Evolutionary conservation across 1,140 invertebrate genomes (phyloP).

Genomic region (Kradibia gibbosae): DNA sequence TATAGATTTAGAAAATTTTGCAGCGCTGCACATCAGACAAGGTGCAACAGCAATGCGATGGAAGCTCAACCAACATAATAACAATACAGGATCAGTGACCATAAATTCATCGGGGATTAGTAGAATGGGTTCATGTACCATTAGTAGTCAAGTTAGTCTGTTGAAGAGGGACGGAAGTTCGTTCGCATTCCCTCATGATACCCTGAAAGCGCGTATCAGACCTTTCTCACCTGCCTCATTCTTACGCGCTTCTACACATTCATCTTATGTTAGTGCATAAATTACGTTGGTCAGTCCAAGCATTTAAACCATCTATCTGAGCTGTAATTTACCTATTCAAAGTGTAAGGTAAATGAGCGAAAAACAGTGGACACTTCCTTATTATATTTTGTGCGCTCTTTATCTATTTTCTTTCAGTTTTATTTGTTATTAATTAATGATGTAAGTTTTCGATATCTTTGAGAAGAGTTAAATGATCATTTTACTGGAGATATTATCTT

Average conservation of each 20-base stretch:
- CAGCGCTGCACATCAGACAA: not conserved
- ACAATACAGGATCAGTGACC: conserved; percentile 18
- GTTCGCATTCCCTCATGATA: not conserved
- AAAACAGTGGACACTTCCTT: not conserved
- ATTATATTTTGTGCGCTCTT: not conserved
- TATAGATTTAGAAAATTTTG: not conserved
- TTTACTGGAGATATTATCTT: not conserved
- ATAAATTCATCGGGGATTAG: conserved; percentile 19
- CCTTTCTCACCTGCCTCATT: not conserved
- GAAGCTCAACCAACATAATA: conserved; percentile 12
- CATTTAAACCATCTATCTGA: not conserved
- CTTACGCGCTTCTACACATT: not conserved
- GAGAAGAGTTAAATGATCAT: not conserved
- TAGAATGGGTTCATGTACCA: conserved; percentile 1
- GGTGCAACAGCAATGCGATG: not conserved
- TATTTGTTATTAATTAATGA: no score
- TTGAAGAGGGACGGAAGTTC: not conserved
- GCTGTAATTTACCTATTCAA: not conserved
- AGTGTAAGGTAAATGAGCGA: not conserved
- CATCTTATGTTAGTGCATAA: conserved; percentile 35
- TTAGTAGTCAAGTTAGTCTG: conserved; percentile 16
- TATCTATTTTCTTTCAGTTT: no score
- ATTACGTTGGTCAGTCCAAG: not conserved
- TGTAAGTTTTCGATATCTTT: not conserved
- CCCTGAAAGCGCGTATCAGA: not conserved